A percentile compares a stretch with the other conserved stretches of the same genome.
Conservation (phyloP, 2,797 vertebrate species). For the Ptychobarbus kaznakovi region DNA sequence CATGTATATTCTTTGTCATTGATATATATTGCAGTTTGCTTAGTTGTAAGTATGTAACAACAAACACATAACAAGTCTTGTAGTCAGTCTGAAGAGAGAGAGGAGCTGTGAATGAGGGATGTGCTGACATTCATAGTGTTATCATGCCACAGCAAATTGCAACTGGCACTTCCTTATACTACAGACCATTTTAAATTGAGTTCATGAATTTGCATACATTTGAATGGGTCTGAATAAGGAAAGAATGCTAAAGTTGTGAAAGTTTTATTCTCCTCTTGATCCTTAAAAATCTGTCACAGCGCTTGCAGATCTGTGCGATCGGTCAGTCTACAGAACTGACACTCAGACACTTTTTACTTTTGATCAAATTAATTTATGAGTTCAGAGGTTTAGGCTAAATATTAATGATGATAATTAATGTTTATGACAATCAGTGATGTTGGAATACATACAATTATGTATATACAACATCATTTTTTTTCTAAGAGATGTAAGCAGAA, state of each 20-base stretch:
- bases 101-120: constrained; percentile 10
- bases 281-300: neutral
- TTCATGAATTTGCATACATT: constrained; percentile 49
- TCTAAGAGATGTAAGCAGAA: neutral
- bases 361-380: neutral
- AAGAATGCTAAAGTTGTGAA: constrained; percentile 22
- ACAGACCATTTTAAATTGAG: constrained; percentile 30
- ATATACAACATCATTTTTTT: neutral
- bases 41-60: neutral
- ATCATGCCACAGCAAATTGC: constrained; percentile 35
- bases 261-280: too few relatives aligned
- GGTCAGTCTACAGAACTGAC: neutral
- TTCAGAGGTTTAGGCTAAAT: neutral
- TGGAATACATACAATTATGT: neutral
- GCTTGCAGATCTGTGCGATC: neutral
- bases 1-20: neutral
- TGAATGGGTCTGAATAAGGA: constrained; percentile 38
- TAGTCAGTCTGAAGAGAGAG: neutral
- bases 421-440: neutral
- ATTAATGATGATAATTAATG: neutral
- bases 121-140: constrained; percentile 5
- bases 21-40: neutral
- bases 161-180: neutral
- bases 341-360: neutral
- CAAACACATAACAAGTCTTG: neutral